Evolutionary conservation across 2,888 invertebrate species (phyloP), one percentile per base, ranked within the genome.

Genomic region (Balanococcus diminutus): DNA sequence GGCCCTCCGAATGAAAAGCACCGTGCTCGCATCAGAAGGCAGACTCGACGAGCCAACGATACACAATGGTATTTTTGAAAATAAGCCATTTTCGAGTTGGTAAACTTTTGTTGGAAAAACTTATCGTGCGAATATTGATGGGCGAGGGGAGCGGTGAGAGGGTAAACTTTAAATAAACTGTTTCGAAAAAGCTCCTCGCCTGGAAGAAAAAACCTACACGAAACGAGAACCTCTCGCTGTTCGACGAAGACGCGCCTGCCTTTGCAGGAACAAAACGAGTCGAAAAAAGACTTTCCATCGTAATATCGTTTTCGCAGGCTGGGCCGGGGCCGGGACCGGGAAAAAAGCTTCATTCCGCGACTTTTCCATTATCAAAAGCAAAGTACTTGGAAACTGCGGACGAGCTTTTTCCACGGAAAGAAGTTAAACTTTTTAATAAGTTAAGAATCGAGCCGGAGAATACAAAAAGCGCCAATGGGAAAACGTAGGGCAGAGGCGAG

Each of bases 391-490:
- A 85, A 85, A 85, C 85, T 83, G 75, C 79, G 85, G 85, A 85
- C 85, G 85, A 85, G 31, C 85, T 85, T 85, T 67, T 85, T 85
- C 75, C 46, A 85, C 85, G 85, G 51, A 85, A 85, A 85, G 46
- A 85, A 85, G 75, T 85, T 85, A 79, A 85, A 85, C 79, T 85
- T 85, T 85, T 85, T 85, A 85, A 85, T 85, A 85, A 85, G 85
- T 85, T 85, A 85, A 85, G 85, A 85, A 85, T 85, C 75, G 85
- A 36, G 79, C 85, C 42, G 42, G 72, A 22, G 84, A 56, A 56
- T 85, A 85, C 79, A 85, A 79, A 85, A 85, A 85, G 79, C 85
- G 79, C 85, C 85, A 79, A 85, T 42, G 85, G 75, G 85, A 85
- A 46, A 82, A 85, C 72, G 61, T 42, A 42, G 51, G 46, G 28